A percentile compares a stretch with the other conserved stretches of the same genome.
Conservation (phyloP, 2,797 vertebrate genomes). For the Linurgus olivaceus region DNA sequence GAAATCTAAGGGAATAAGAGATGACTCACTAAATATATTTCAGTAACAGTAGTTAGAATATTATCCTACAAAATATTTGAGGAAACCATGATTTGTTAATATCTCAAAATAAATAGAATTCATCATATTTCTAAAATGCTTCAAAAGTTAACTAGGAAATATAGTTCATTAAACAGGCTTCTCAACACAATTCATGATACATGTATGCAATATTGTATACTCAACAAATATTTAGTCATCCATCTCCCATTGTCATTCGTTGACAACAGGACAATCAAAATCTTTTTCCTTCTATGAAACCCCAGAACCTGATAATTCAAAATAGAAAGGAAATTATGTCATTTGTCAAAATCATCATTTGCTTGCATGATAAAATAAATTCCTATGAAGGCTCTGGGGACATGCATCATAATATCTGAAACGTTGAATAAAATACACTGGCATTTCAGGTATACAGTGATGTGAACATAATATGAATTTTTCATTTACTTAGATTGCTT, state of each 20-base stretch:
- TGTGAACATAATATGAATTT: not conserved
- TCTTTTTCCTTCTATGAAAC: not conserved
- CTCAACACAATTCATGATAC: not conserved
- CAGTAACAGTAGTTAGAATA: not conserved
- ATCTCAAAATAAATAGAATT: not conserved
- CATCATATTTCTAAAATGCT: not conserved
- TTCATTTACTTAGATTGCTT: not conserved
- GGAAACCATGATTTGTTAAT: not conserved
- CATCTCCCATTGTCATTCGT: not conserved
- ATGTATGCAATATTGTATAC: not conserved
- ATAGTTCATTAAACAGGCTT: not conserved
- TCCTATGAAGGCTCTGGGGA: not conserved
- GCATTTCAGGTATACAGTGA: not conserved
- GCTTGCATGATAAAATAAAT: not conserved
- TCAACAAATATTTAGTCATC: not conserved
- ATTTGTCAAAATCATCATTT: conserved; percentile 35
- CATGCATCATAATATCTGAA: not conserved
- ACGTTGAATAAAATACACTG: not conserved
- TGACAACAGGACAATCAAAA: not conserved
- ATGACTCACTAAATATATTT: not conserved
- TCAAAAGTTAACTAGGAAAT: not conserved
- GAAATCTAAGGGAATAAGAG: not conserved
- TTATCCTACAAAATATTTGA: not conserved
- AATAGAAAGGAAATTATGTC: not conserved
- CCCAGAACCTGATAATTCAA: not conserved